Evolutionary conservation across 2,797 vertebrate genomes (phyloP), one percentile per base, ranked within the genome.

Genomic region (Sardinella longiceps): DNA sequence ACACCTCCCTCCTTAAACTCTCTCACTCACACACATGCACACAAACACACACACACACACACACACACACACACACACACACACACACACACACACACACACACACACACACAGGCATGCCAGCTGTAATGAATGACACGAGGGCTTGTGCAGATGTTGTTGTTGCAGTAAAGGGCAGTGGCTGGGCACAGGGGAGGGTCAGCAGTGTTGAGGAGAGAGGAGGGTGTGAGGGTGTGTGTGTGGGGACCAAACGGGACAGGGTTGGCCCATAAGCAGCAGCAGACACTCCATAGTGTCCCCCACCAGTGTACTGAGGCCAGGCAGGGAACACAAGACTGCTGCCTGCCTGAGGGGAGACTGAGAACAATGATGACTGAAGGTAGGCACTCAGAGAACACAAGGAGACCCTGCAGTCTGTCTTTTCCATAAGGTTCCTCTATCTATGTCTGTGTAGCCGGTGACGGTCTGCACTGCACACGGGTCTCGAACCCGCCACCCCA

Each of bases 131-230:
- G 87, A 91, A 94, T 92, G 91, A 85, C 88, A 85, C 28, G 86
- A 88, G 88, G 88, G 81, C 82, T 84, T 90, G 92, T 90, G 89
- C 92, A 92, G 90, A 92, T 93, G 94, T 89, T 89, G 87, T 90
- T 89, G 70, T 43, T 20, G 70, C 70, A 70, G 63, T 33, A 43
- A 23, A 43, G 70, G 70, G 15, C 70, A 77, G 70, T 39, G 18
- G 70, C 33, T 77, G 70, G 18, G 33, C 70, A 77, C 70, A 23
- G 33, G 70, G 37, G 70, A 77, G 70, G 70, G 33, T 37, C 33
- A 11, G 6, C 37, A 15, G 5, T 20, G 37, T 18, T 33, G 20
- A 15, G 15, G 15, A 18, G 12, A 28, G 70, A 23, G 70, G 70
- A 5, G 70, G 37, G 87, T 87, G 80, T 45, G 86, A n/a, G n/a